These are phyloP conservation scores for Carassius auratus DNA, from an alignment of 2,113 vertebrate species.

Conservation along the genomic window DNA sequence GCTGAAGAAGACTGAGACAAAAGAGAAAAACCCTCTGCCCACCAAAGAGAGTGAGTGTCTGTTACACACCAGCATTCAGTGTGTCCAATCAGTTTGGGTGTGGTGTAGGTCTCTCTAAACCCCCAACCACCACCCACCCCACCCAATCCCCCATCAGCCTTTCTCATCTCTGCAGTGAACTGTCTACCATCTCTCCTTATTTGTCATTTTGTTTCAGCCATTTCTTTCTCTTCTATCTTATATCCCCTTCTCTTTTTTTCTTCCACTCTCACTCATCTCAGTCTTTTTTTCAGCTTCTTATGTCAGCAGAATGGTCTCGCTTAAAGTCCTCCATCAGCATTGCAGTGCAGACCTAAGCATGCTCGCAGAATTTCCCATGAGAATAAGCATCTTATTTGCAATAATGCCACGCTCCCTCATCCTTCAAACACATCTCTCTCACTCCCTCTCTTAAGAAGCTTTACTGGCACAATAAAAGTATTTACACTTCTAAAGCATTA, in stretches of 20 bases:
- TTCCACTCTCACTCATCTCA: constrained; percentile 20
- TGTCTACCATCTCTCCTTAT: constrained; percentile 2
- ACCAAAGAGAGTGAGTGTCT: constrained; percentile 88
- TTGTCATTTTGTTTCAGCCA: background rate
- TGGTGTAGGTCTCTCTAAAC: constrained; percentile 33
- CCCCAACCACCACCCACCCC: too few species aligned
- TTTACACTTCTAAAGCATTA: background rate
- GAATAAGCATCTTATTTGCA: constrained; percentile 20
- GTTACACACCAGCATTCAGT: background rate
- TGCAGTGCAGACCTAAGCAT: constrained; percentile 38
- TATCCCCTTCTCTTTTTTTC: constrained; percentile 7
- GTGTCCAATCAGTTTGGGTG: constrained; percentile 34
- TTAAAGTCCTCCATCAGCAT: constrained; percentile 47
- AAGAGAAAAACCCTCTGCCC: constrained; percentile 87
- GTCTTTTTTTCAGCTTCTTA: constrained; percentile 36
- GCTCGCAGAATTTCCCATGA: constrained; percentile 47
- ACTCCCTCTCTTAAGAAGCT: constrained; percentile 32
- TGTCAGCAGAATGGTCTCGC: constrained; percentile 54
- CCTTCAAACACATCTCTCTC: background rate
- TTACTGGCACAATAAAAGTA: background rate
- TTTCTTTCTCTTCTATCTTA: background rate
- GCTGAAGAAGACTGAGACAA: constrained; percentile 90
- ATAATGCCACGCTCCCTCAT: constrained; percentile 29
- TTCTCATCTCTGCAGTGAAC: background rate
- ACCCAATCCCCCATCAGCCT: background rate